A percentile compares a stretch with the other conserved stretches of the same genome.
These are phyloP conservation scores for Caretta caretta DNA, from an alignment of 2,113 vertebrate species.

Conservation along the genomic window DNA sequence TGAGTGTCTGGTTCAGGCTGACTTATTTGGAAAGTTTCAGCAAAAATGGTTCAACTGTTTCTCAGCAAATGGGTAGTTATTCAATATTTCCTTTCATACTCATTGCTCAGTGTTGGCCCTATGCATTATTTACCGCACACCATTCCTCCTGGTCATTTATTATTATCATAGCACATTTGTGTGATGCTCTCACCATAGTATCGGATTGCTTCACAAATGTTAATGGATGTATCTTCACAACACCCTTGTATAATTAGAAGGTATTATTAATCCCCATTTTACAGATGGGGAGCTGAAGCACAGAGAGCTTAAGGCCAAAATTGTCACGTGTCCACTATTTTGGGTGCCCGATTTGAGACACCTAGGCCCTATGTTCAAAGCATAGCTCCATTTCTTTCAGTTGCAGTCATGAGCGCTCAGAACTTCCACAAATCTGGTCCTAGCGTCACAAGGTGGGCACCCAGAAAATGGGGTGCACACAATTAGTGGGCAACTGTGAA, in stretches of 20 bases:
- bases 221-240: background rate
- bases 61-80: background rate
- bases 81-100: background rate
- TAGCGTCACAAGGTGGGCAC: background rate
- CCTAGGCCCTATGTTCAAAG: rapidly evolving
- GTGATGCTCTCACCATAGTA: background rate
- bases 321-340: background rate
- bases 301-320: background rate
- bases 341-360: background rate
- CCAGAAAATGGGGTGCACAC: background rate
- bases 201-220: background rate
- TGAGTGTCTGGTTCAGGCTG: background rate
- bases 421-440: background rate
- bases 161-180: background rate
- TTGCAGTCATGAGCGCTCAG: background rate
- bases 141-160: background rate
- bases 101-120: background rate
- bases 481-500: background rate
- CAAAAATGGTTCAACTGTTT: background rate
- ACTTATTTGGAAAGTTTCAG: background rate
- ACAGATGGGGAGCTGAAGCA: background rate
- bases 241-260: background rate
- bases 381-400: background rate
- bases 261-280: background rate
- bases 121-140: background rate